phyloP scores from a whole-genome alignment of 2,113 vertebrate genomes.

The Notarius lentiginosus region DNA sequence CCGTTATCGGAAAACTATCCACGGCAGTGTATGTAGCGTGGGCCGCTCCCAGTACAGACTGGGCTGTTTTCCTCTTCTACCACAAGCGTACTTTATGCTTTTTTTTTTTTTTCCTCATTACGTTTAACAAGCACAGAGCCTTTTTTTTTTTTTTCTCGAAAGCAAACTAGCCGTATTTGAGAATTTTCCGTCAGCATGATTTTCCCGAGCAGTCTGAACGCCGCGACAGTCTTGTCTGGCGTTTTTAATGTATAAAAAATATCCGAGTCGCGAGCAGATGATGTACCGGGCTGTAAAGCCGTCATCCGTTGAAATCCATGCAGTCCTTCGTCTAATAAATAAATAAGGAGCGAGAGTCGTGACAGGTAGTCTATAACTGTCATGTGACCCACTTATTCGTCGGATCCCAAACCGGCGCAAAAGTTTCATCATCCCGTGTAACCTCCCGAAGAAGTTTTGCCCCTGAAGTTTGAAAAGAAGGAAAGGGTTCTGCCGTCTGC shows the following conservation, averaged over 20 bases:
- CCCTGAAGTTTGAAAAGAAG: not conserved
- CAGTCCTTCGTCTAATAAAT: not conserved
- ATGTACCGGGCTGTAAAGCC: not conserved
- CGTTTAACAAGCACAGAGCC: not conserved
- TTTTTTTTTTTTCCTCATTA: not conserved
- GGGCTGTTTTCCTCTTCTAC: too few relatives aligned
- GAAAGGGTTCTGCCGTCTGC: not conserved
- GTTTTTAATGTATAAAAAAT: not conserved
- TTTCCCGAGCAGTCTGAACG: too few relatives aligned
- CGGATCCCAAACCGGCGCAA: constrained; percentile 7
- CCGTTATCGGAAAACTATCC: not conserved
- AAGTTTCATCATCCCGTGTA: constrained; percentile 37
- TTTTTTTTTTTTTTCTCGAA: not conserved
- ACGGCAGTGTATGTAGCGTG: not conserved
- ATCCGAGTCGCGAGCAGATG: not conserved
- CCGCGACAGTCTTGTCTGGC: not conserved
- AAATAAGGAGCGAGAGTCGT: not conserved
- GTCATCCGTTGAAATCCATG: not conserved
- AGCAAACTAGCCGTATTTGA: not conserved
- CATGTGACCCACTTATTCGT: not conserved
- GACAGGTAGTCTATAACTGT: constrained; percentile 12
- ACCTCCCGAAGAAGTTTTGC: constrained; percentile 14
- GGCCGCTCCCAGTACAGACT: too few relatives aligned
- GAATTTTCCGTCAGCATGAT: not conserved
- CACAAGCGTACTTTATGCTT: not conserved